phyloP scores from a whole-genome alignment of 2,797 vertebrate species.

The Sebastes goodei region DNA sequence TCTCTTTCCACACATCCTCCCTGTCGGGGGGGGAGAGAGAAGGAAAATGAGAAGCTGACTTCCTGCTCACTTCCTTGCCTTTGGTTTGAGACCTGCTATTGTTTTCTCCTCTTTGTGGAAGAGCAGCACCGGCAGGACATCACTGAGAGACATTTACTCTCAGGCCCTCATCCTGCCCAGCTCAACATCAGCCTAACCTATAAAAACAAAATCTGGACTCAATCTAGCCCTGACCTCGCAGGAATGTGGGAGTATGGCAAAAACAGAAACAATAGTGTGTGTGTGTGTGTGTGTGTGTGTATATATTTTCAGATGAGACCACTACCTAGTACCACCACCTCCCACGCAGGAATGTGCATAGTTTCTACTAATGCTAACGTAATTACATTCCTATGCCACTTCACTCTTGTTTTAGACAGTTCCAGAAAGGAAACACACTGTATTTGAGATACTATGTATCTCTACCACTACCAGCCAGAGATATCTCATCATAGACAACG shows the following conservation, averaged over 20 bases:
- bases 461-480: background rate
- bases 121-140: slow-evolving; percentile 28
- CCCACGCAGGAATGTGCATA: slow-evolving; percentile 9
- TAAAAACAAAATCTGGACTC: slow-evolving; percentile 28
- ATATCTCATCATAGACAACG: background rate
- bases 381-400: background rate
- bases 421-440: background rate
- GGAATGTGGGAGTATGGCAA: slow-evolving; percentile 61
- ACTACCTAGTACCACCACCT: background rate
- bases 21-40: background rate
- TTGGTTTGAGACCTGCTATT: slow-evolving; percentile 52
- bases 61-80: slow-evolving; percentile 52
- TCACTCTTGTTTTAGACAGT: background rate
- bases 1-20: slow-evolving; percentile 11
- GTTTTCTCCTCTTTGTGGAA: slow-evolving; percentile 34
- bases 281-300: background rate
- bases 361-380: background rate
- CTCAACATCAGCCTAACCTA: background rate
- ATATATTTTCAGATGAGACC: background rate
- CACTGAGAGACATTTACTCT: background rate
- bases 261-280: background rate
- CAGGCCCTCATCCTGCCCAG: background rate
- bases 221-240: slow-evolving; percentile 35
- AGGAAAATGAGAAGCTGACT: slow-evolving; percentile 31
- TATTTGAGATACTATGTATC: background rate